Conservation (phyloP, 2,888 invertebrate species). For the Drosophila nigritarsus region DNA sequence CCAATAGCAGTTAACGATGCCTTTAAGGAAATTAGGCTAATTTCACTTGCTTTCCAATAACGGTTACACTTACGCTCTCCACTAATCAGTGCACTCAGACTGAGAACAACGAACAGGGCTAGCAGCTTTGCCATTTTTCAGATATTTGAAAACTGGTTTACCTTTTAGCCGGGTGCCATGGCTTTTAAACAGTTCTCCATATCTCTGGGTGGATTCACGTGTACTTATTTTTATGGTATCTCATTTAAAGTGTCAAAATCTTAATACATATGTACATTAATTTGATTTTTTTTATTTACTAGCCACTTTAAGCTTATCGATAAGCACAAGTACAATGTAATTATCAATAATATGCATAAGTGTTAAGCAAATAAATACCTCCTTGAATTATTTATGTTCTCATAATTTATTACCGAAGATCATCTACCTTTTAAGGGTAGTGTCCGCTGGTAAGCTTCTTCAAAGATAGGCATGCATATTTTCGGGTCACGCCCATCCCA, state of each 20-base stretch:
- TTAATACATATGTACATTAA: background rate
- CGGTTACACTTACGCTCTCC: conserved; percentile 40
- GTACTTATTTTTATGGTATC: conserved; percentile 27
- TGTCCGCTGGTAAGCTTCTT: background rate
- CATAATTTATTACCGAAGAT: background rate
- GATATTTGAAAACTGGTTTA: conserved; percentile 12
- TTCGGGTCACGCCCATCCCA: background rate
- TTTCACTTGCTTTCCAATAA: background rate
- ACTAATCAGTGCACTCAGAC: conserved; percentile 27
- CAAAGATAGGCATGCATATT: background rate
- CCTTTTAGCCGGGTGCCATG: background rate
- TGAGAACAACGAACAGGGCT: conserved; percentile 16
- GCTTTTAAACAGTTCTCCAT: conserved; percentile 37
- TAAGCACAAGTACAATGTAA: background rate
- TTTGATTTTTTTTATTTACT: background rate
- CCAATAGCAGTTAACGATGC: conserved; percentile 75
- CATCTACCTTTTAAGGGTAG: background rate
- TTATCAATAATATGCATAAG: background rate
- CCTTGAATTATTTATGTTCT: background rate
- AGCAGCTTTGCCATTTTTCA: conserved; percentile 36
- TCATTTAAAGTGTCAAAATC: background rate
- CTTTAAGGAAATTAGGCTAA: conserved; percentile 28
- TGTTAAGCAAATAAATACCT: background rate
- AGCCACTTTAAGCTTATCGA: conserved; percentile 6
- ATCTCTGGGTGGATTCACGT: conserved; percentile 15